Percentiles rank a stretch among this genome's conserved stretches.
These are phyloP conservation scores for Uropetala carovei DNA, from an alignment of 2,888 invertebrate species.

Conservation along the genomic window DNA sequence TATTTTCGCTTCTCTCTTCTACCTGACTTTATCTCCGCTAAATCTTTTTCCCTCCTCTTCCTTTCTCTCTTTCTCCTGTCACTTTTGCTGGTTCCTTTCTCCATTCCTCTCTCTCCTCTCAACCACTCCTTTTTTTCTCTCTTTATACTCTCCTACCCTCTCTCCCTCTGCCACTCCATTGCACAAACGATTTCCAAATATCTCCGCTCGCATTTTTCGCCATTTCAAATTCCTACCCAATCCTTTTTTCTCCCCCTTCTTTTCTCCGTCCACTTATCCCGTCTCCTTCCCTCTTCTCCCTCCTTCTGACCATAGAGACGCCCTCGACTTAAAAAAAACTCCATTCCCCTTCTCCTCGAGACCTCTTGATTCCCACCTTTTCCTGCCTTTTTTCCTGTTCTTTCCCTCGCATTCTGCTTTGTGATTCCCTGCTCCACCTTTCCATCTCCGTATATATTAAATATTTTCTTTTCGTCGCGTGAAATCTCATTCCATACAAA, in stretches of 20 bases:
- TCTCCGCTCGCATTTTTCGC: not conserved
- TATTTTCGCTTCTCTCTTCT: no score
- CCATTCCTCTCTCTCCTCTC: not conserved
- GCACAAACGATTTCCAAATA: slow-evolving; percentile 14
- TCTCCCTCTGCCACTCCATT: not conserved
- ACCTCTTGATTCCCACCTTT: not conserved
- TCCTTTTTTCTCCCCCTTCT: not conserved
- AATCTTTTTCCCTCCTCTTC: no score
- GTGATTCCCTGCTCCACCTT: not conserved
- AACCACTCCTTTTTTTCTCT: not conserved
- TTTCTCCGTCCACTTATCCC: not conserved
- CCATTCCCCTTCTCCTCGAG: not conserved
- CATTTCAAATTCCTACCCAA: not conserved
- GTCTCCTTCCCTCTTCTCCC: not conserved
- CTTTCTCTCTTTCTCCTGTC: not conserved
- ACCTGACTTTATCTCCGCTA: no score
- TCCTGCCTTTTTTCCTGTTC: not conserved
- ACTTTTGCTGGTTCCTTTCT: not conserved
- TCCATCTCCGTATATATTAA: not conserved
- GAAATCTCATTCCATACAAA: not conserved
- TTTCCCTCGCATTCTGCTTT: not conserved
- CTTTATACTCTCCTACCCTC: not conserved
- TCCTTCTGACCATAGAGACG: not conserved
- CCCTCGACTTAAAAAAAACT: not conserved
- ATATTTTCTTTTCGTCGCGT: not conserved